Evolutionary conservation across 2,797 vertebrate species (phyloP).

Genomic region (Eulemur coronatus): DNA sequence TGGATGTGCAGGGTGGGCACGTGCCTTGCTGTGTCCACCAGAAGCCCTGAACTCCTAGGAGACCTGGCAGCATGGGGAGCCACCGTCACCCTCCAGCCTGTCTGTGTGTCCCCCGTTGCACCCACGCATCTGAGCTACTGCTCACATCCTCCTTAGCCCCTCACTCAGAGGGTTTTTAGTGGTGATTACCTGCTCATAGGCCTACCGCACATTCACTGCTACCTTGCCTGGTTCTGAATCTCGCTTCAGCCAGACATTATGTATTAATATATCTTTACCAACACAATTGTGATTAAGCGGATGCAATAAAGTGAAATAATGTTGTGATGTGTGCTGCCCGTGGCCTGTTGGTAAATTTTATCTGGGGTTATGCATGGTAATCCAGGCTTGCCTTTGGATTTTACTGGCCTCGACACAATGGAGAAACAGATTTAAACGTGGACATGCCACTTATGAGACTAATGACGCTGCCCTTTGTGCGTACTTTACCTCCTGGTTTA

Average conservation of each 20-base stretch:
- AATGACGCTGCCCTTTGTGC: background rate
- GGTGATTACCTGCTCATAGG: background rate
- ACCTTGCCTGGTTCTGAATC: background rate
- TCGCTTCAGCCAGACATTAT: background rate
- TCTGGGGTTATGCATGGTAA: background rate
- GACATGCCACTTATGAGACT: background rate
- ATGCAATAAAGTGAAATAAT: background rate
- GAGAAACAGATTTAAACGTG: background rate
- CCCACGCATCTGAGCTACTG: accelerated
- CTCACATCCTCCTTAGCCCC: accelerated
- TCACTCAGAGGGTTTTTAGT: background rate
- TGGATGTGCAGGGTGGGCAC: background rate
- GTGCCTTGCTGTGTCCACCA: too few species aligned
- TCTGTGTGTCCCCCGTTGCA: background rate
- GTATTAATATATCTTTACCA: background rate
- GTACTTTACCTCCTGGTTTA: background rate
- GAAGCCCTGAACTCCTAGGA: background rate
- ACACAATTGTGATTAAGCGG: background rate
- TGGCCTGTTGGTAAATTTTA: background rate
- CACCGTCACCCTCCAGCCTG: accelerated
- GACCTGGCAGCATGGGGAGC: background rate
- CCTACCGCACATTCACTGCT: accelerated
- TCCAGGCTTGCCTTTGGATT: background rate
- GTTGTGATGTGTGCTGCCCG: background rate
- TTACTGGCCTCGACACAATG: background rate